Evolutionary conservation across 2,113 vertebrate genomes (phyloP).

Genomic region (Hiodon alosoides): DNA sequence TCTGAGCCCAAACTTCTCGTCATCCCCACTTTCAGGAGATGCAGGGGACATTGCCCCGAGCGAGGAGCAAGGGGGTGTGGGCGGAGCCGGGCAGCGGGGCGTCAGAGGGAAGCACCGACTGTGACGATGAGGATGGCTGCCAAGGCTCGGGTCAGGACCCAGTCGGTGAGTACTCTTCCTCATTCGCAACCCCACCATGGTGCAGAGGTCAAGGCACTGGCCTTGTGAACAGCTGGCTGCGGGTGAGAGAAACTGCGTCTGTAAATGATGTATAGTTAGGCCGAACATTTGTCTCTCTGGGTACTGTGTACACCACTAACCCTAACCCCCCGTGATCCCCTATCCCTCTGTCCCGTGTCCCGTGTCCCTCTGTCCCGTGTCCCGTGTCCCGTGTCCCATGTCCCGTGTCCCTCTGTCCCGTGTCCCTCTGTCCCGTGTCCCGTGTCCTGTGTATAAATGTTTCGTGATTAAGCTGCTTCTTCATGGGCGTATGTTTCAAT

Average conservation of each 20-base stretch:
- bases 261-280: no score
- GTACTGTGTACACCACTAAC: background rate
- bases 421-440: no score
- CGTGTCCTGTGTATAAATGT: no score
- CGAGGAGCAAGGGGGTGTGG: constrained; percentile 55
- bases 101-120: constrained; percentile 65
- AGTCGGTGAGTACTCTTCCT: constrained; percentile 44
- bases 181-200: background rate
- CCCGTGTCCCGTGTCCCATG: no score
- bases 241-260: no score
- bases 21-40: constrained; percentile 54
- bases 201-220: background rate
- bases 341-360: background rate
- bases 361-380: no score
- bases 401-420: no score
- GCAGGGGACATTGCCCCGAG: constrained; percentile 48
- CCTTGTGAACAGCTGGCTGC: background rate
- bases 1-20: background rate
- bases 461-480: no score
- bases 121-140: constrained; percentile 84
- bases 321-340: background rate
- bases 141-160: constrained; percentile 67
- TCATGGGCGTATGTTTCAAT: no score
- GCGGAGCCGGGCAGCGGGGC: constrained; percentile 54
- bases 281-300: background rate